Percentiles rank a stretch among this genome's conserved stretches.
Evolutionary conservation across 2,888 invertebrate genomes (phyloP).

Genomic region (Drosophila fungiperda): DNA sequence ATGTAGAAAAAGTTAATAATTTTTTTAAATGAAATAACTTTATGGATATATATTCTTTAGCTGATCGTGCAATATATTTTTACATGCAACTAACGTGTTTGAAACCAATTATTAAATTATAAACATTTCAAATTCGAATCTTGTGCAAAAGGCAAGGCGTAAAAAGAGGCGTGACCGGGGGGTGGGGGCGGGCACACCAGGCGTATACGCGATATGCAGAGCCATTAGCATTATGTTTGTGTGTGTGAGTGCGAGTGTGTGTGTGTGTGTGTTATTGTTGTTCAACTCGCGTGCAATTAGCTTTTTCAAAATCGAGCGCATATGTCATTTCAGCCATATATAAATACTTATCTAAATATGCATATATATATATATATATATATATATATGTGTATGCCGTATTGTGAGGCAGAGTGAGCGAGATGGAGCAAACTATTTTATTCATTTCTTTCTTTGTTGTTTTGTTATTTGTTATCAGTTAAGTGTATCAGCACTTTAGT

Average conservation of each 20-base stretch:
- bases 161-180: not conserved
- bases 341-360: slow-evolving; percentile 48
- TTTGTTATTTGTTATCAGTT: slow-evolving; percentile 50
- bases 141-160: slow-evolving; percentile 41
- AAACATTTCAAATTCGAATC: slow-evolving; percentile 58
- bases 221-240: slow-evolving; percentile 17
- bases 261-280: slow-evolving; percentile 2
- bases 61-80: slow-evolving; percentile 73
- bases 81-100: slow-evolving; percentile 60
- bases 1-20: not conserved
- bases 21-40: not conserved
- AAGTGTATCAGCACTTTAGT: slow-evolving; percentile 69
- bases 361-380: slow-evolving; percentile 18
- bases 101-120: slow-evolving; percentile 31
- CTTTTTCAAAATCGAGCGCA: slow-evolving; percentile 51
- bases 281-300: slow-evolving; percentile 69
- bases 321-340: slow-evolving; percentile 58
- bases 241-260: not conserved
- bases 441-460: not conserved
- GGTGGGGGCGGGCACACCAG: slow-evolving; percentile 6
- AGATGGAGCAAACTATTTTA: slow-evolving; percentile 9
- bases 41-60: slow-evolving; percentile 42
- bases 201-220: slow-evolving; percentile 34
- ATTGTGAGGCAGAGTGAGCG: slow-evolving; percentile 8
- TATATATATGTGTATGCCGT: slow-evolving; percentile 2